These are phyloP conservation scores for Hololepta plana DNA, from an alignment of 2,888 invertebrate species.

Conservation along the genomic window DNA sequence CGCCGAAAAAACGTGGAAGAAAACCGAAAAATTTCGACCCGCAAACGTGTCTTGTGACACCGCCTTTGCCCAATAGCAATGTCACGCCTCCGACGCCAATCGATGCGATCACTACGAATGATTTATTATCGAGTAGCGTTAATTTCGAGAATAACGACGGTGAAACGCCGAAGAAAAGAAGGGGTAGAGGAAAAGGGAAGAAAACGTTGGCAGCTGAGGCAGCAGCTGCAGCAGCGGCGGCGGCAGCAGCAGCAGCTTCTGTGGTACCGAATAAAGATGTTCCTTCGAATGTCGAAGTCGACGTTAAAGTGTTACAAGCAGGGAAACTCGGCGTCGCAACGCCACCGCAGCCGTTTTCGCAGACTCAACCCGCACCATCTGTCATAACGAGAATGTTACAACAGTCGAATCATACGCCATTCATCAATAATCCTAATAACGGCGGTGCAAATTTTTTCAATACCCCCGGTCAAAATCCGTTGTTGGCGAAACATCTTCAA, in stretches of 20 bases:
- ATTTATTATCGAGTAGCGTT: too few relatives aligned
- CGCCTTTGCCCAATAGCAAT: neutral
- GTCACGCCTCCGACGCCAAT: neutral
- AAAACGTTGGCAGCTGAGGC: constrained; percentile 27
- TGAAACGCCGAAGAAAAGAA: constrained; percentile 22
- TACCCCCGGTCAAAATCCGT: too few relatives aligned
- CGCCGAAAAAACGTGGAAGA: constrained; percentile 20
- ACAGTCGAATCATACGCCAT: too few relatives aligned
- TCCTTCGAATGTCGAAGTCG: too few relatives aligned
- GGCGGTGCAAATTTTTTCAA: too few relatives aligned
- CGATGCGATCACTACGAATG: too few relatives aligned
- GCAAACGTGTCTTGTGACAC: constrained; percentile 4
- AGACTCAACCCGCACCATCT: constrained; percentile 32
- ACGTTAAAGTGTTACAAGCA: constrained; percentile 6
- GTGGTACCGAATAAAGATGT: constrained; percentile 13
- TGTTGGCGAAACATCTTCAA: too few relatives aligned
- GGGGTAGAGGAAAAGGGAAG: constrained; percentile 27
- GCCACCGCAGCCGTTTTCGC: constrained; percentile 32
- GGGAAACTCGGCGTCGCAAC: constrained; percentile 22
- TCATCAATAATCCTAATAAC: too few relatives aligned
- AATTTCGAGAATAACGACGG: constrained; percentile 10
- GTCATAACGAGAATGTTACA: constrained; percentile 20
- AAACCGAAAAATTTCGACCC: constrained; percentile 16
- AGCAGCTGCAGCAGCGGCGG: constrained; percentile 31
- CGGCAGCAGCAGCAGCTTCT: constrained; percentile 18